Evolutionary conservation across 2,113 vertebrate species (phyloP).

Genomic region (Zingel zingel): DNA sequence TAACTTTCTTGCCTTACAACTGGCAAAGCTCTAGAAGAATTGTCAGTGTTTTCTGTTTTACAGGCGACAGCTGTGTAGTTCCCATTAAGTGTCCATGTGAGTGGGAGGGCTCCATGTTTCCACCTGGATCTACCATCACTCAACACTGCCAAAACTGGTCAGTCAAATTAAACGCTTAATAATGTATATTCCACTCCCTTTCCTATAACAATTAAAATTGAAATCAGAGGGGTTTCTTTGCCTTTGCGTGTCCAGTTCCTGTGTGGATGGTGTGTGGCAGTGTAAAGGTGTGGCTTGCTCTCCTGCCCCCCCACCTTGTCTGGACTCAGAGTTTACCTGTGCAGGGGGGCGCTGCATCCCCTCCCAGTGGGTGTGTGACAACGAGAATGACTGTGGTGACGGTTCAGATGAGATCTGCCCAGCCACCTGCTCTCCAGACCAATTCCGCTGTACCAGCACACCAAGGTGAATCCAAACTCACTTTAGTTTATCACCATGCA

Average conservation of each 20-base stretch:
- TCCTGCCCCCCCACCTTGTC: slow-evolving; percentile 67
- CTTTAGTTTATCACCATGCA: background rate
- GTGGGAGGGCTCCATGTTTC: slow-evolving; percentile 87
- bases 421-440: slow-evolving; percentile 78
- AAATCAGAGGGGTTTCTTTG: background rate
- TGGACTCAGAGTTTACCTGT: slow-evolving; percentile 86
- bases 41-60: background rate
- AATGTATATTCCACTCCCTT: background rate
- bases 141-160: slow-evolving; percentile 92
- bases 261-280: slow-evolving; percentile 84
- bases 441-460: slow-evolving; percentile 80
- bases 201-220: background rate
- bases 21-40: background rate
- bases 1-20: background rate
- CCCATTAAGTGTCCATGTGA: slow-evolving; percentile 87
- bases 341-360: slow-evolving; percentile 87
- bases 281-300: slow-evolving; percentile 81
- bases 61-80: slow-evolving; percentile 86
- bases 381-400: slow-evolving; percentile 91
- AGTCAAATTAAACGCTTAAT: slow-evolving; percentile 38
- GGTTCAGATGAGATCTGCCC: slow-evolving; percentile 91
- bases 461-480: slow-evolving; percentile 44
- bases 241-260: slow-evolving; percentile 82
- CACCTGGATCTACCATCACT: slow-evolving; percentile 78
- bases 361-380: slow-evolving; percentile 90